These are phyloP conservation scores for Panzeria rudis DNA, from an alignment of 2,888 invertebrate genomes.

Conservation along the genomic window DNA sequence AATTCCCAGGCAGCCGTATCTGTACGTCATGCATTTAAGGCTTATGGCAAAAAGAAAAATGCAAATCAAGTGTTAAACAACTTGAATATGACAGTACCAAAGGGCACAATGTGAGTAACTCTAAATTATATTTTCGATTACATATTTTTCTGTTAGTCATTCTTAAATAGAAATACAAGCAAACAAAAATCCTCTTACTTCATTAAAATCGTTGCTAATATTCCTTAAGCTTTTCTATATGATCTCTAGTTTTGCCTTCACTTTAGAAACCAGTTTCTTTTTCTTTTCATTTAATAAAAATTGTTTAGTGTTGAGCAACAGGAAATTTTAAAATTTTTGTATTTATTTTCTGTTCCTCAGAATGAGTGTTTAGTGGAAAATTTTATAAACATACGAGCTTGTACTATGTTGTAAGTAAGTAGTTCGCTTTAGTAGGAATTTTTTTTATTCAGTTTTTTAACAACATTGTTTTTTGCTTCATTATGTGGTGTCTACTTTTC, in stretches of 20 bases:
- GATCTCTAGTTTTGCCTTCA: neutral
- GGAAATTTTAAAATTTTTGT: conserved; percentile 49
- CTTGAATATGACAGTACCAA: conserved; percentile 96
- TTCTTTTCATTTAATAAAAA: neutral
- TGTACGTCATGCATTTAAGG: conserved; percentile 94
- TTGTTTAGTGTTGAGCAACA: conserved; percentile 51
- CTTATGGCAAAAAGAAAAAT: conserved; percentile 94
- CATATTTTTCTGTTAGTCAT: conserved; percentile 13
- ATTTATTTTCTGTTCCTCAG: conserved; percentile 8
- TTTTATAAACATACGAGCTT: neutral
- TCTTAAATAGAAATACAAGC: neutral
- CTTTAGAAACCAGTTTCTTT: conserved; percentile 32
- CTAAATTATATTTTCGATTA: conserved; percentile 7
- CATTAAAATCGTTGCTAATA: neutral
- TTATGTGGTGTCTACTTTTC: conserved; percentile 20
- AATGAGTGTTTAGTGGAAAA: conserved; percentile 35
- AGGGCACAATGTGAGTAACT: conserved; percentile 96
- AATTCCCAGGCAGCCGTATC: conserved; percentile 92
- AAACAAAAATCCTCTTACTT: neutral
- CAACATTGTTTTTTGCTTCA: conserved; percentile 7
- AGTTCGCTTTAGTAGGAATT: conserved; percentile 6
- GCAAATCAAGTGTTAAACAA: conserved; percentile 94
- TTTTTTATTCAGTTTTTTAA: conserved; percentile 1
- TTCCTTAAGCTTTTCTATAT: conserved; percentile 22
- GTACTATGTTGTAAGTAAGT: neutral